Evolutionary conservation across 2,797 vertebrate genomes (phyloP), one percentile per base, ranked within the genome.

Genomic region (Gephyroberyx darwinii): DNA sequence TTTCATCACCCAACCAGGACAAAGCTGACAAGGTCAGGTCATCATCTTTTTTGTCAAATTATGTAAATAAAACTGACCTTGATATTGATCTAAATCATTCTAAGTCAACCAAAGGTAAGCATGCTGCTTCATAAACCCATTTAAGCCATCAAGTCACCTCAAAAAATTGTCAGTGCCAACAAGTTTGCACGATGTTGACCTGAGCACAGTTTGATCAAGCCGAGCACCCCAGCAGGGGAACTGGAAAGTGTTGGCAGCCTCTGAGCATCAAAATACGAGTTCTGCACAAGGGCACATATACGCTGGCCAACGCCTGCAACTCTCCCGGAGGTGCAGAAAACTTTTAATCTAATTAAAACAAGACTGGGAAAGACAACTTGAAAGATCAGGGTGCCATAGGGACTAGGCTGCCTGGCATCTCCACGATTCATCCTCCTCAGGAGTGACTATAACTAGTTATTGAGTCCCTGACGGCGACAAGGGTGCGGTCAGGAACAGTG

Each of bases 341-440:
- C 83, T 91, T 90, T 90, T 86, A 87, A 93, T 90, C 83, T 81
- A 92, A 94, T 92, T 91, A 92, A 92, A 91, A 83, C 72, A 71
- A 85, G 70, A 69, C 71, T 53, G 65, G 78, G 83, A 80, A 72
- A 89, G 88, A 91, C 83, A 80, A 86, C 75, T 83, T 88, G 81
- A 86, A 88, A 89, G 89, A 91, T 90, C 88, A 90, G 82, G 69
- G 69, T 77, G 67, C 78, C 84, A 80, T 39, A 48, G 78, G 85
- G 76, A 87, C 75, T 47, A 22, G 1, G 66, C 72, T 71, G 87
- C 79, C 73, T 60, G 69, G 71, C 78, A 71, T 57, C 59, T 41
- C 62, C 19, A 43, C 81, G 51, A 72, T 69, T 82, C 74, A 86
- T 80, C 84, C 72, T 51, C 78, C 65, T 71, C 80, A 68, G 53